phyloP scores from a whole-genome alignment of 2,797 vertebrate species.

The Crenuchus spilurus region DNA sequence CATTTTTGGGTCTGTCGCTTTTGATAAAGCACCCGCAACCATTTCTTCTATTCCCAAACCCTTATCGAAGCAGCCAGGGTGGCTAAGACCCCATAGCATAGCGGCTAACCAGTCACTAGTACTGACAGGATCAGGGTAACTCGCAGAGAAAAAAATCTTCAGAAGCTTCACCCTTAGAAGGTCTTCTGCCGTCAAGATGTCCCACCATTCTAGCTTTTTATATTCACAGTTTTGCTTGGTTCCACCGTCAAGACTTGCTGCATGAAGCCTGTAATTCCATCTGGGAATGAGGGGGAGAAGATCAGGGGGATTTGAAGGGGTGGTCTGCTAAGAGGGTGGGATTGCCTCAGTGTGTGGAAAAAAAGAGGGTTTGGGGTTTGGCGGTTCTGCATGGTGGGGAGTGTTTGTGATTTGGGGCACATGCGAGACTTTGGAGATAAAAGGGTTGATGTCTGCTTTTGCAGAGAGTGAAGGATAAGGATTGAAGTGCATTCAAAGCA shows the following conservation, averaged over 20 bases:
- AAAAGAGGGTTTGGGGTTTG: background rate
- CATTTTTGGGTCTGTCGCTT: slow-evolving; percentile 9
- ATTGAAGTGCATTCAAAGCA: background rate
- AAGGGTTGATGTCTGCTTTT: background rate
- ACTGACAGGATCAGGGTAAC: background rate
- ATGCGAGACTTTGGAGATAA: background rate
- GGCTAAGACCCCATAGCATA: slow-evolving; percentile 7
- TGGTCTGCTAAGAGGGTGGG: slow-evolving; percentile 2
- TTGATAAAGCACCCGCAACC: slow-evolving; percentile 41
- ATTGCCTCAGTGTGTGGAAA: background rate
- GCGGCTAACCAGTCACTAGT: background rate
- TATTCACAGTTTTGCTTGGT: background rate
- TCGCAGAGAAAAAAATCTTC: background rate
- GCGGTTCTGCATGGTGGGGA: background rate
- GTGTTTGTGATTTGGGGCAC: slow-evolving; percentile 1
- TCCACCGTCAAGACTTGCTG: background rate
- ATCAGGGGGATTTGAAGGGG: slow-evolving; percentile 20
- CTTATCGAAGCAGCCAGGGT: slow-evolving; percentile 35
- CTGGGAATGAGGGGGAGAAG: slow-evolving; percentile 19
- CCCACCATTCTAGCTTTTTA: background rate
- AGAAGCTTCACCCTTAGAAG: slow-evolving; percentile 1
- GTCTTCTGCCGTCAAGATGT: slow-evolving; percentile 1
- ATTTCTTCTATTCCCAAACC: slow-evolving; percentile 7
- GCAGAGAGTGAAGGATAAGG: background rate
- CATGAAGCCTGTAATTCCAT: slow-evolving; percentile 25